These are phyloP conservation scores for Byasa hedistus DNA, from an alignment of 2,888 invertebrate genomes.

Conservation along the genomic window DNA sequence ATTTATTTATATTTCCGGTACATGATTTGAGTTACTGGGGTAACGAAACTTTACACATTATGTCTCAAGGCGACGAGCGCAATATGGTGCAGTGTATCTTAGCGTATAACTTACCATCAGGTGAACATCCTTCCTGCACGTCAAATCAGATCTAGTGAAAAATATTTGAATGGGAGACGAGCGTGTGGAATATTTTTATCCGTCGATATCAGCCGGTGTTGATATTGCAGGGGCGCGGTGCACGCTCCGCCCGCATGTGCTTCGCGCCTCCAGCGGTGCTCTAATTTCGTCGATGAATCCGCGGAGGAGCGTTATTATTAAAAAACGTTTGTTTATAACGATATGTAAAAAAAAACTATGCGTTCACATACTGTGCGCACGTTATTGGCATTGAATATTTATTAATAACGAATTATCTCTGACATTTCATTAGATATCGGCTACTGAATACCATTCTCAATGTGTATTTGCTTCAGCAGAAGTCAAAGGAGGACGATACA, in stretches of 20 bases:
- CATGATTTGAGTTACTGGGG: no score
- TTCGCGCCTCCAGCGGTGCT: constrained; percentile 37
- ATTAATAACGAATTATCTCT: not conserved
- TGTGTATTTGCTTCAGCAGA: not conserved
- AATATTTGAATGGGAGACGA: constrained; percentile 29
- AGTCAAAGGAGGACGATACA: no score
- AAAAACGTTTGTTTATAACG: constrained; percentile 22
- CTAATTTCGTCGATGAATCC: constrained; percentile 35
- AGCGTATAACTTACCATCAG: no score
- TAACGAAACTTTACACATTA: no score
- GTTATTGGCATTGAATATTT: constrained; percentile 12
- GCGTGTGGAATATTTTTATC: not conserved
- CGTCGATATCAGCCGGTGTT: not conserved
- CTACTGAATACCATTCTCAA: no score
- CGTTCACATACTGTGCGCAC: constrained; percentile 17
- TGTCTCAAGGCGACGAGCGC: no score
- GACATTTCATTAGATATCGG: no score
- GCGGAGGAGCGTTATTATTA: constrained; percentile 25
- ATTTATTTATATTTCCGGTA: no score
- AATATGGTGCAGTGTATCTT: no score
- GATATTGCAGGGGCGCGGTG: constrained; percentile 2
- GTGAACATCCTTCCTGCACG: no score
- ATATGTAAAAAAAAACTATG: constrained; percentile 13
- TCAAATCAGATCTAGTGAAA: no score
- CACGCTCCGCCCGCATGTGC: constrained; percentile 31